Conservation (phyloP, 2,888 invertebrate genomes). For the Phlogophora meticulosa region DNA sequence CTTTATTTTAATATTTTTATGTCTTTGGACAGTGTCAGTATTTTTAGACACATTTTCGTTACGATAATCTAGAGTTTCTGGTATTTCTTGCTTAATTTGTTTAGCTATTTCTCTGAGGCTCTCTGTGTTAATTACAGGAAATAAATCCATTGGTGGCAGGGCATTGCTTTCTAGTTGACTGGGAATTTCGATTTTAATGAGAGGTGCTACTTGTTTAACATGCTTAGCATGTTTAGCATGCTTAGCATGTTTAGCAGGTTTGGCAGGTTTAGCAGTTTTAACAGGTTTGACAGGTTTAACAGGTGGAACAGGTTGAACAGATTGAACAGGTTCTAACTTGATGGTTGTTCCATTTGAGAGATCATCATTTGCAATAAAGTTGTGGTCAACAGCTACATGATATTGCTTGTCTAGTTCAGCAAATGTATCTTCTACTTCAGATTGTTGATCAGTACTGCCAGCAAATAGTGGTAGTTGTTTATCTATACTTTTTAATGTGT, state of each 20-base stretch:
- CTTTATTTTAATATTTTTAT: conserved; percentile 52
- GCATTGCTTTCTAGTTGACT: conserved; percentile 69
- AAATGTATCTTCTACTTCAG: conserved; percentile 86
- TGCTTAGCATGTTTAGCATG: too few relatives aligned
- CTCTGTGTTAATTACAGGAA: conserved; percentile 31
- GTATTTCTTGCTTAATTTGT: conserved; percentile 53
- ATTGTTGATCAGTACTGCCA: conserved; percentile 75
- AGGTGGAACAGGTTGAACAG: too few relatives aligned
- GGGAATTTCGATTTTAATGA: conserved; percentile 71
- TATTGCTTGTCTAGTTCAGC: conserved; percentile 87
- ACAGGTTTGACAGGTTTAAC: too few relatives aligned
- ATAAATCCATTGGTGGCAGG: conserved; percentile 68
- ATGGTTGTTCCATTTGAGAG: conserved; percentile 55
- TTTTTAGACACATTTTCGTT: conserved; percentile 49
- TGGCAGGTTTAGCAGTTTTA: too few relatives aligned
- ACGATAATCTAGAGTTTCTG: conserved; percentile 35
- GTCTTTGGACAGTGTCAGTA: conserved; percentile 33
- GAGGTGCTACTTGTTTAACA: conserved; percentile 6
- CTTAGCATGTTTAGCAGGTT: too few relatives aligned
- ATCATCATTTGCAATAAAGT: conserved; percentile 82
- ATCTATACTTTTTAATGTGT: conserved; percentile 59
- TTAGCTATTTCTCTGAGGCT: conserved; percentile 21
- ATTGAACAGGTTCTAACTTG: conserved; percentile 11
- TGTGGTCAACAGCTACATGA: conserved; percentile 88
- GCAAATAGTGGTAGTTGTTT: conserved; percentile 78